A percentile compares a stretch with the other conserved stretches of the same genome.
Evolutionary conservation across 2,113 vertebrate genomes (phyloP).

Genomic region (Erinaceus europaeus): DNA sequence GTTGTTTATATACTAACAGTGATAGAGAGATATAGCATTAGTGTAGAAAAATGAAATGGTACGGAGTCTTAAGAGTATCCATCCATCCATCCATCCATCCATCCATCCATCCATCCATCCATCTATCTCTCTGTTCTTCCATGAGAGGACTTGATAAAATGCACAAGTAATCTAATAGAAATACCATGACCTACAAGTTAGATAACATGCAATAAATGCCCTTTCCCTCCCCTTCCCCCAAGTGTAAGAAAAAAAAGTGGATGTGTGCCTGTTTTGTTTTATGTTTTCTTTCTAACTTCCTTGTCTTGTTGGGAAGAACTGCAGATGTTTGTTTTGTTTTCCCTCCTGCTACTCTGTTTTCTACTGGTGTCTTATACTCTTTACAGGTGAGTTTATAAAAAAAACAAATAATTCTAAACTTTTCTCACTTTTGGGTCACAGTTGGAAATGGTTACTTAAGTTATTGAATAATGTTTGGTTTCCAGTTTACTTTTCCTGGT

Average conservation of each 20-base stretch:
- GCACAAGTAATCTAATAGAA: background rate
- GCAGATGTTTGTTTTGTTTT: background rate
- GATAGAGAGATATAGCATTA: background rate
- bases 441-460: constrained; percentile 6
- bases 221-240: too few relatives aligned
- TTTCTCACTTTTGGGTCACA: background rate
- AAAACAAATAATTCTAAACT: background rate
- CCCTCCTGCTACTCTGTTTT: background rate
- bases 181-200: background rate
- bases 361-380: background rate
- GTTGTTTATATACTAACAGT: background rate
- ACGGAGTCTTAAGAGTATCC: too few relatives aligned
- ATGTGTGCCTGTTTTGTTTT: background rate
- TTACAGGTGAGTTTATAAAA: constrained; percentile 14
- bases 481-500: constrained; percentile 20
- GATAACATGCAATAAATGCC: background rate
- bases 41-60: background rate
- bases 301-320: constrained; percentile 32
- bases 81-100: too few relatives aligned
- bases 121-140: background rate
- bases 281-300: background rate
- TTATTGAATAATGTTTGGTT: background rate
- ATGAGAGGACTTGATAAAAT: background rate
- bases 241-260: background rate
- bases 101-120: too few relatives aligned